Evolutionary conservation across 2,113 vertebrate genomes (phyloP).

Genomic region (Brachyhypopomus gauderio): DNA sequence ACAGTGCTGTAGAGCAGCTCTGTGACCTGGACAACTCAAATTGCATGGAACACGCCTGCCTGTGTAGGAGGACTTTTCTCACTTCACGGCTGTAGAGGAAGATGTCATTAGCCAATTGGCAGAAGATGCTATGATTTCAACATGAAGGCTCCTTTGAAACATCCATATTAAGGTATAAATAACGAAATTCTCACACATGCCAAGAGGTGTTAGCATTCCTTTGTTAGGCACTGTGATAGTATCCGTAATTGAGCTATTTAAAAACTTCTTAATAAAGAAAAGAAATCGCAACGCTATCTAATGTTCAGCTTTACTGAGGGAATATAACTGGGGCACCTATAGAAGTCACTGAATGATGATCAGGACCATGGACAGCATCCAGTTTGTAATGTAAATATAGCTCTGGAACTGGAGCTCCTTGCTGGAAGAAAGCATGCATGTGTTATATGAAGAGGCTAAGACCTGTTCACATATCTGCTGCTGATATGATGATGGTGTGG

Average conservation of each 20-base stretch:
- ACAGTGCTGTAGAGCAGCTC: too few relatives aligned
- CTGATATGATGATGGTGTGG: conserved; percentile 9
- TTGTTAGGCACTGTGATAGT: too few relatives aligned
- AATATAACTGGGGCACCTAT: background rate
- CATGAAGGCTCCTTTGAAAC: background rate
- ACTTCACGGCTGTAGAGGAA: background rate
- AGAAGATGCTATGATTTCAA: background rate
- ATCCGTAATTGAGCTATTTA: too few relatives aligned
- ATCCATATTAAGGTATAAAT: background rate
- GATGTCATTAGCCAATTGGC: background rate
- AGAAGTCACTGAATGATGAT: background rate
- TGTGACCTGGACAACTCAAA: too few relatives aligned
- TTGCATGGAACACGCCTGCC: too few relatives aligned
- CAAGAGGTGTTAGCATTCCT: too few relatives aligned
- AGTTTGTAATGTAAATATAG: background rate
- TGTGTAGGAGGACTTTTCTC: too few relatives aligned
- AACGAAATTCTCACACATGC: background rate
- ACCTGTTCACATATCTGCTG: background rate
- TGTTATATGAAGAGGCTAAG: background rate
- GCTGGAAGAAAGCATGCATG: background rate
- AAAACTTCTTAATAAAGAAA: background rate
- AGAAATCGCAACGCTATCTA: background rate
- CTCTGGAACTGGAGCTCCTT: background rate
- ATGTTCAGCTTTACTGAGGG: background rate
- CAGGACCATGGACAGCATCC: conserved; percentile 20